Conservation (phyloP, 2,113 vertebrate species). For the Pelvicachromis taeniatus region DNA sequence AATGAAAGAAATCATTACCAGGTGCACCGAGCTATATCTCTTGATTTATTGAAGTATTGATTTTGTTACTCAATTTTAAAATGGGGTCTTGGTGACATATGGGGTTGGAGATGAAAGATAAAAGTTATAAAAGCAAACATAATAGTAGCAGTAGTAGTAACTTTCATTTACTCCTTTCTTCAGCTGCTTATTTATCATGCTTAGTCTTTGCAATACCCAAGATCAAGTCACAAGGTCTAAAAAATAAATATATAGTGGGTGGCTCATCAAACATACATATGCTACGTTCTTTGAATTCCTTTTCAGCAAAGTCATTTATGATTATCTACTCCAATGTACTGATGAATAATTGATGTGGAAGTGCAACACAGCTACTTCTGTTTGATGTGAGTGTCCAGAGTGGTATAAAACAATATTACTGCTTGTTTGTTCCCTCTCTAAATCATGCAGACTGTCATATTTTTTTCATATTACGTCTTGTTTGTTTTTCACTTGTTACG, state of each 20-base stretch:
- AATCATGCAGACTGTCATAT: not conserved
- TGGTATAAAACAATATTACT: not conserved
- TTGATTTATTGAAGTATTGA: conserved; percentile 61
- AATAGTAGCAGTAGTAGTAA: not conserved
- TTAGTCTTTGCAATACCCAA: not conserved
- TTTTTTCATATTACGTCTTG: not conserved
- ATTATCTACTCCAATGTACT: conserved; percentile 3
- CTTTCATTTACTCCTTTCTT: conserved; percentile 1
- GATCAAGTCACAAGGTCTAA: not conserved
- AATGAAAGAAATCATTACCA: conserved; percentile 39
- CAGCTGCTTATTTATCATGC: not conserved
- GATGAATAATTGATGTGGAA: conserved; percentile 30
- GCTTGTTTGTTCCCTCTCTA: conserved; percentile 1
- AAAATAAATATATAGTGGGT: not conserved
- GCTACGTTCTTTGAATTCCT: not conserved
- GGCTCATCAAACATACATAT: not conserved
- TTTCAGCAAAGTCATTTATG: conserved; percentile 9
- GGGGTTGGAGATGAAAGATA: conserved; percentile 31
- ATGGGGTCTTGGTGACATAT: conserved; percentile 20
- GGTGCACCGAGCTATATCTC: conserved; percentile 42
- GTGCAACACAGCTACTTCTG: not conserved
- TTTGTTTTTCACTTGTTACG: not conserved
- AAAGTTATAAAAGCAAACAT: conserved; percentile 34
- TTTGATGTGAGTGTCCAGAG: not conserved
- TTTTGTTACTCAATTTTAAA: conserved; percentile 51